Percentiles rank a stretch among this genome's conserved stretches.
phyloP scores from a whole-genome alignment of 2,888 invertebrate species.

The Synanthedon formicaeformis region DNA sequence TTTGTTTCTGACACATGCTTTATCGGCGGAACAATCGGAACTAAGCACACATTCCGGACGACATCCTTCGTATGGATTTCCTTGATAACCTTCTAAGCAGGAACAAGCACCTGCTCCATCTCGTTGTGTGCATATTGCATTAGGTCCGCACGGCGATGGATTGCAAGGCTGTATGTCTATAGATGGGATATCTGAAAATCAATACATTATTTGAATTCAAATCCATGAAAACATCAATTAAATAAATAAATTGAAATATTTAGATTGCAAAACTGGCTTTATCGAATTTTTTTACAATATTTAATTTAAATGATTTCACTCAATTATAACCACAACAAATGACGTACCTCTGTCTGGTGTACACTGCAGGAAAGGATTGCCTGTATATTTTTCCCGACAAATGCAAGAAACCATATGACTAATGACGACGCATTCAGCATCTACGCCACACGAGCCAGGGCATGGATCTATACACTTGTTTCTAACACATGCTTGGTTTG shows the following conservation, averaged over 20 bases:
- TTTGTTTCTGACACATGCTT: constrained; percentile 85
- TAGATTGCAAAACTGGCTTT: neutral
- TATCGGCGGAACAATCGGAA: constrained; percentile 85
- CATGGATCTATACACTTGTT: constrained; percentile 87
- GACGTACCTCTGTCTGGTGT: constrained; percentile 65
- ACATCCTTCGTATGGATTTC: constrained; percentile 88
- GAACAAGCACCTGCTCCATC: constrained; percentile 85
- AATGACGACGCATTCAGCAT: constrained; percentile 83
- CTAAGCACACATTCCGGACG: constrained; percentile 89
- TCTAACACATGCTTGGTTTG: constrained; percentile 82
- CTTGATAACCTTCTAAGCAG: constrained; percentile 84
- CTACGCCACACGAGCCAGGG: constrained; percentile 83
- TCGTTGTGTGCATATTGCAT: constrained; percentile 81
- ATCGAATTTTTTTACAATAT: constrained; percentile 5
- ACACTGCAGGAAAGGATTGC: constrained; percentile 87
- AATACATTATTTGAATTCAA: too few species aligned
- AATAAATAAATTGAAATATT: neutral
- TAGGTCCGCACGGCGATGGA: constrained; percentile 89
- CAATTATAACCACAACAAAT: neutral
- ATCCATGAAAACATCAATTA: too few species aligned
- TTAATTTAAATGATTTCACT: neutral
- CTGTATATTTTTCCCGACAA: constrained; percentile 80
- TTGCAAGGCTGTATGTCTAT: constrained; percentile 80
- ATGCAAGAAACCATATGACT: constrained; percentile 85
- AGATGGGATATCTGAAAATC: constrained; percentile 19